A percentile compares a stretch with the other conserved stretches of the same genome.
phyloP scores from a whole-genome alignment of 2,888 invertebrate species.

The Brassicogethes aeneus region DNA sequence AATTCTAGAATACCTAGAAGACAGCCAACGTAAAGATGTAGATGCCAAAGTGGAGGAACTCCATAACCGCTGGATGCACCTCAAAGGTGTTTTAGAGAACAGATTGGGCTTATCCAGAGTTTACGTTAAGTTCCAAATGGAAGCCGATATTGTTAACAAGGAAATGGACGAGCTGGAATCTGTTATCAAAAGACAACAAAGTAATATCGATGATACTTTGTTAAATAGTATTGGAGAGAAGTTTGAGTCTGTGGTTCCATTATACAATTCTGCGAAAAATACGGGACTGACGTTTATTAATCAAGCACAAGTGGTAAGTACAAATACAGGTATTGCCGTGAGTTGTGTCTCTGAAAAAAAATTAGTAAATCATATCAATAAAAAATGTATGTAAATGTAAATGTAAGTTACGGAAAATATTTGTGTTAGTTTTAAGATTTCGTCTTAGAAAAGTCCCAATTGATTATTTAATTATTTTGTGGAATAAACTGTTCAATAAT shows the following conservation, averaged over 20 bases:
- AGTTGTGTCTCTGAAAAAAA: too few species aligned
- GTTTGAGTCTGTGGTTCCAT: conserved; percentile 55
- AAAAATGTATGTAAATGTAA: too few species aligned
- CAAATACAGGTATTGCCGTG: too few species aligned
- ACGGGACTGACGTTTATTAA: conserved; percentile 60
- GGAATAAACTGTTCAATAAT: too few species aligned
- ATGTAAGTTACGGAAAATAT: too few species aligned
- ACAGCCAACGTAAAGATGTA: conserved; percentile 53
- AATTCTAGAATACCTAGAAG: conserved; percentile 54
- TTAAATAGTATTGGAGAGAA: conserved; percentile 50
- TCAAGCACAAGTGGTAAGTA: conserved; percentile 47
- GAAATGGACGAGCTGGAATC: conserved; percentile 59
- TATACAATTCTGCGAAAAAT: conserved; percentile 57
- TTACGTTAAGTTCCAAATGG: conserved; percentile 64
- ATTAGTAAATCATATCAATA: too few species aligned
- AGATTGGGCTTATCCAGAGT: conserved; percentile 58
- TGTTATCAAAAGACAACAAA: conserved; percentile 42
- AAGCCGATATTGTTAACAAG: conserved; percentile 54
- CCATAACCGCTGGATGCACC: conserved; percentile 53
- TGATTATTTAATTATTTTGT: too few species aligned
- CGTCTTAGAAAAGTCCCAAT: too few species aligned
- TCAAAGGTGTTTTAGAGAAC: conserved; percentile 50
- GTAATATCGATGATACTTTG: conserved; percentile 43
- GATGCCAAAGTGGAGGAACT: conserved; percentile 54
- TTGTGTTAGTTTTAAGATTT: too few species aligned